Evolutionary conservation across 2,888 invertebrate genomes (phyloP), one percentile per base, ranked within the genome.

Genomic region (Pristionchus exspectatus): DNA sequence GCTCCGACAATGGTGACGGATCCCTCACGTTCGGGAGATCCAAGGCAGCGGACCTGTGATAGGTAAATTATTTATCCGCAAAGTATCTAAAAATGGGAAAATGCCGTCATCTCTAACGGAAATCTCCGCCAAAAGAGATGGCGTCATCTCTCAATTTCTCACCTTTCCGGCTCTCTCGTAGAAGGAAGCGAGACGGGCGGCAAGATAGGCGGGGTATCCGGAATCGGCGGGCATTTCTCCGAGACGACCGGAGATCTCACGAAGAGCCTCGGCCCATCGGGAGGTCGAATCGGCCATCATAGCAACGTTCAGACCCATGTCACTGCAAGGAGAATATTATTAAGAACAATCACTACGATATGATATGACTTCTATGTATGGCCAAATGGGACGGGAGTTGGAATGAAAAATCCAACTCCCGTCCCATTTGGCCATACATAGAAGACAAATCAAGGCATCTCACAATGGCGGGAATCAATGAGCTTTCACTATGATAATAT

Each of bases 221-320:
- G 96, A 96, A 95, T 96, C 98, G 94, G 99, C 99, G 95, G 99
- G 99, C 99, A 99, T 99, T 97, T 99, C 99, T 95, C 99, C 99
- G 95, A 99, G 96, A 96, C 99, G 98, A 95, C 95, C 98, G 0
- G 99, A 99, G 96, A 99, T 99, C 97, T 99, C 99, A 96, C 99
- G 97, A 96, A 99, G 97, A 94, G 99, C 99, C 96, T 99, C 99
- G 91, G 99, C 99, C 99, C 99, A 99, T 96, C 99, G 98, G 24
- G 99, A 99, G 33, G 99, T 99, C 54, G 99, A 99, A 96, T 99
- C 99, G 92, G 99, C 99, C 99, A 99, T 99, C 99, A 99, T 99
- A 93, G 99, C 98, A 83, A 99, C 99, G 96, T 99, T 98, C 97
- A 98, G 98, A 95, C 99, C 99, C 99, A 98, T 98, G 96, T 96